These are phyloP conservation scores for Sepioteuthis lessoniana DNA, from an alignment of 2,888 invertebrate species.

Conservation along the genomic window DNA sequence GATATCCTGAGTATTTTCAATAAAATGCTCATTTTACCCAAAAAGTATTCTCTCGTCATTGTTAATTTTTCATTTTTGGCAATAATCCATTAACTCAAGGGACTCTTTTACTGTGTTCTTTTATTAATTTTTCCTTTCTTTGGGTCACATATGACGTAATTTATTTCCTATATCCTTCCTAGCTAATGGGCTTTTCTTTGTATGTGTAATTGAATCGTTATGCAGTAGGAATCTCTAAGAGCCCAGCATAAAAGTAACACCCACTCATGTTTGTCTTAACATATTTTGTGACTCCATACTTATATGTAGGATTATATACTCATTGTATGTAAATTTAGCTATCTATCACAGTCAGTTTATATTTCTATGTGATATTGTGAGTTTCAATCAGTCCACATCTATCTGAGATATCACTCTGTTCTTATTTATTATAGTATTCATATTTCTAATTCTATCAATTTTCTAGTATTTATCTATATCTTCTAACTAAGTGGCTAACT, in stretches of 20 bases:
- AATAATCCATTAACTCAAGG: neutral
- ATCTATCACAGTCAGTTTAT: neutral
- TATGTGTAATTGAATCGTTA: neutral
- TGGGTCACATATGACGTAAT: neutral
- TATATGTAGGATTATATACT: neutral
- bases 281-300: neutral
- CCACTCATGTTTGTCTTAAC: neutral
- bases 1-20: neutral
- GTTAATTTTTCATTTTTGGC: neutral
- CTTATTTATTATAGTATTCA: too few relatives aligned
- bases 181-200: neutral
- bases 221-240: neutral
- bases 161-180: neutral
- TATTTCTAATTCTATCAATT: too few relatives aligned
- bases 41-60: neutral
- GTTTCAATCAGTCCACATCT: too few relatives aligned
- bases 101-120: neutral
- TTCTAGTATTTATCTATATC: too few relatives aligned
- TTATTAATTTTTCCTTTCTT: neutral
- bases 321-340: neutral
- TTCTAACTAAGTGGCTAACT: too few relatives aligned
- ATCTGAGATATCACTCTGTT: too few relatives aligned
- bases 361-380: neutral
- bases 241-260: neutral
- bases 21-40: neutral